A percentile compares a stretch with the other conserved stretches of the same genome.
Evolutionary conservation across 2,113 vertebrate species (phyloP).

Genomic region (Dicerorhinus sumatrensis): DNA sequence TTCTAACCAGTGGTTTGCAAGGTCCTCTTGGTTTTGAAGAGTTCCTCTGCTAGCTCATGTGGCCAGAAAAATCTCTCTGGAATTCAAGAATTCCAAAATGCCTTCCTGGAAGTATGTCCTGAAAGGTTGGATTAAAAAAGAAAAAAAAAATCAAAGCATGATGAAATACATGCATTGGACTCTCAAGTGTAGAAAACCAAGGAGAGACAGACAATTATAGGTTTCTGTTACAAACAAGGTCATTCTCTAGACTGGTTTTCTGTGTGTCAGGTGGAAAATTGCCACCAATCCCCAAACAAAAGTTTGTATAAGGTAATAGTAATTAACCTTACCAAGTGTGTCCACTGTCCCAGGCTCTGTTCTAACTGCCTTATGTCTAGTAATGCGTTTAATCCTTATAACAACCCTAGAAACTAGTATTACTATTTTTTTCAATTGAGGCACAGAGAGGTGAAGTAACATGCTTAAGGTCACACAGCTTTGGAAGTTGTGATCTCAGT

Average conservation of each 20-base stretch:
- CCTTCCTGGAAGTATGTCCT: conserved; percentile 39
- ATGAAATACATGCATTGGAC: conserved; percentile 3
- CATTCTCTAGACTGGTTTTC: not conserved
- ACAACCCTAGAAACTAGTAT: not conserved
- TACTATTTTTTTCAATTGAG: not conserved
- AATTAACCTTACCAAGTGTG: not conserved
- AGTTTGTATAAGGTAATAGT: not conserved
- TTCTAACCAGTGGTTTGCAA: conserved; percentile 44
- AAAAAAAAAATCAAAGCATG: not conserved
- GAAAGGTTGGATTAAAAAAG: conserved; percentile 49
- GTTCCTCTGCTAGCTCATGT: conserved; percentile 37
- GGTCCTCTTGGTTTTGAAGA: conserved; percentile 50
- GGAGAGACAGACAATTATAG: conserved; percentile 1
- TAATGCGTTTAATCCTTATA: not conserved
- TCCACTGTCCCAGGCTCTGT: not conserved
- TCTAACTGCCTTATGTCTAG: not conserved
- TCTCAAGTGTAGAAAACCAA: conserved; percentile 41
- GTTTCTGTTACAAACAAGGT: conserved; percentile 40
- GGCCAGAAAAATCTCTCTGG: conserved; percentile 64
- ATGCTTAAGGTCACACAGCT: conserved; percentile 43
- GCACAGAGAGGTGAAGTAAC: conserved; percentile 17
- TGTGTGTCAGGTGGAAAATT: not conserved
- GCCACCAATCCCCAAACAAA: not conserved
- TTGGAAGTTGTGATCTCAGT: not conserved
- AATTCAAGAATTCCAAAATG: conserved; percentile 69